Base-by-base conservation (phyloP, 2,797 vertebrate genomes). In the Hylomyscus alleni region DNA sequence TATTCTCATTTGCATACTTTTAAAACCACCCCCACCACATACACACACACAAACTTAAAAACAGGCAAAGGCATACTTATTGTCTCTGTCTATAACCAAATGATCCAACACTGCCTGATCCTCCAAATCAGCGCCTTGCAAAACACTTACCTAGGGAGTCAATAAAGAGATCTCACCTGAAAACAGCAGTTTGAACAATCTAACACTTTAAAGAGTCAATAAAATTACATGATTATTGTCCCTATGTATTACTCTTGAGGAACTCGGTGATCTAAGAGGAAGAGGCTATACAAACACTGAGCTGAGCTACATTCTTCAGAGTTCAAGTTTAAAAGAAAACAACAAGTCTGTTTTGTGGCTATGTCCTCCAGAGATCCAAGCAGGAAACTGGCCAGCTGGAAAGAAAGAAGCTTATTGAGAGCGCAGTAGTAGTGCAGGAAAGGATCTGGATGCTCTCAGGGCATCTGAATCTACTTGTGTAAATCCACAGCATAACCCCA, bases 111-210 rank as follows among this genome's bases (percentile, higher is more conserved):
- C 58, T 54, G n/a, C 69, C 54, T 81, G n/a, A 86, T 19, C 17
- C 73, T 87, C 80, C 78, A 73, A 58, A 58, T 86, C 29, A 50
- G 82, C 2, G 72, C 75, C 75, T 89, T 88, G 37, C 29, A 88
- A 87, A n/a, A 72, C 93, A 92, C n/a, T 97, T 91, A 76, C 13
- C 89, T 93, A 50, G 82, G 76, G 40, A 94, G 76, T n/a, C 54
- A 96, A 95, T n/a, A 94, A 93, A 95, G 17, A 50, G 84, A 76
- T n/a, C 60, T 93, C 50, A 92, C 69, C 88, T 96, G 81, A 89
- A 96, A 92, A 96, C 11, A 95, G 75, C 47, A 89, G 91, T 95
- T 90, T 96, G 22, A 93, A 90, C n/a, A 92, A 95, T 52, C 77
- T 96, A 94, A 90, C n/a, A 86, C 80, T 93, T 95, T 80, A 94